These are phyloP conservation scores for Erebia palarica DNA, from an alignment of 2,888 invertebrate species.

Conservation along the genomic window DNA sequence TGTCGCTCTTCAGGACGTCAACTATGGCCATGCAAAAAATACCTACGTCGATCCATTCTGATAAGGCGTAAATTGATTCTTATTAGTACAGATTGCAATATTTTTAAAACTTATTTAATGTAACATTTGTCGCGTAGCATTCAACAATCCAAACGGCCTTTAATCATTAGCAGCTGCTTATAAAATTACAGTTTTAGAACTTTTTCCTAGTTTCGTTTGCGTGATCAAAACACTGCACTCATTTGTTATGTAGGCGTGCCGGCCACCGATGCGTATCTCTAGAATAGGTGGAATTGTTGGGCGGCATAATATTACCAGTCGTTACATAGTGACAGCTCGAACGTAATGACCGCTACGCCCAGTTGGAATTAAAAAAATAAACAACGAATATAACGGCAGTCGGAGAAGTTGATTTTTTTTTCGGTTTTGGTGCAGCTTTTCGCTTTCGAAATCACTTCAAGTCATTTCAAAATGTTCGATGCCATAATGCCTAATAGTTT, in stretches of 20 bases:
- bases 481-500: not conserved
- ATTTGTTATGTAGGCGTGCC: constrained; percentile 66
- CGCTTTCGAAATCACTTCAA: constrained; percentile 11
- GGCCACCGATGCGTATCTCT: constrained; percentile 77
- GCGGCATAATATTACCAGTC: constrained; percentile 76
- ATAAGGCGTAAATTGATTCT: no score
- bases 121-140: no score
- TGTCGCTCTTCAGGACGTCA: no score
- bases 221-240: constrained; percentile 50
- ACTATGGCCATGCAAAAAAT: no score
- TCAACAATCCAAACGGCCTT: not conserved
- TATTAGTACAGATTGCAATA: no score
- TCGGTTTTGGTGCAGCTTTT: not conserved
- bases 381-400: constrained; percentile 29
- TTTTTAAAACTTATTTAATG: no score
- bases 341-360: constrained; percentile 63
- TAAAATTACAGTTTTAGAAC: constrained; percentile 1
- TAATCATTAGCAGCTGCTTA: constrained; percentile 14
- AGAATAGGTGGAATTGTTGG: constrained; percentile 75
- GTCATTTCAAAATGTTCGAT: not conserved
- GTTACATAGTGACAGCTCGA: constrained; percentile 64
- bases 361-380: constrained; percentile 45
- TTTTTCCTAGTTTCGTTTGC: constrained; percentile 37
- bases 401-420: constrained; percentile 13
- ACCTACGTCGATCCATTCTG: no score